Base-by-base conservation (phyloP, 2,888 invertebrate genomes). In the Lathronympha strigana region DNA sequence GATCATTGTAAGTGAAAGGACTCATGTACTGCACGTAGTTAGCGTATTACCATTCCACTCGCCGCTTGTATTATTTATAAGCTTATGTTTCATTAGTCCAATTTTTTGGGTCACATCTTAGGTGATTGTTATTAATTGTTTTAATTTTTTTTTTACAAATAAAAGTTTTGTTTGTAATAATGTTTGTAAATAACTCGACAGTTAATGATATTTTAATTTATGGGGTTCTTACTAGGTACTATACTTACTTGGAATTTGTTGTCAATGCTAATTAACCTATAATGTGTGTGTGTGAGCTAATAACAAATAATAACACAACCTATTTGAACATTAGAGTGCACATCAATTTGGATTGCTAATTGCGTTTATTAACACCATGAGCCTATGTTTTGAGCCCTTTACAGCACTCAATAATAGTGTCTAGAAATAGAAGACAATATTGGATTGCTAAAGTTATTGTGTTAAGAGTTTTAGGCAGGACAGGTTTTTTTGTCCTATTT, bases 1-100 rank as follows among this genome's bases (percentile, higher is more conserved):
- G 21, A 66, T 61, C 47, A 49, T 64, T 53, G 45, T 21, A 49
- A 53, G 60, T 66, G 61, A 66, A 66, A 66, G 61, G 38, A 61
- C 45, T 28, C 45, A 2, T 38, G 38, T n/a, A n/a, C n/a, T n/a
- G n/a, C n/a, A n/a, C n/a, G n/a, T 50, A 63, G 57, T 50, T 57
- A 49, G 38, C 36, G 45, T 43, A 17, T 33, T 43, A 23, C 33
- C 17, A 25, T 45, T 50, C 19, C 50, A 25, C 17, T 40, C 43
- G 13, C 33, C n/a, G 23, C 23, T 36, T 11, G 23, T 31, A 6
- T 23, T 4, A 4, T 45, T 40, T n/a, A 31, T n/a, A 21, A 9
- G 8, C 33, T 38, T 19, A 47, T 3, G 15, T 9, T 40, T 21
- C 19, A 57, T 4, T 31, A 4, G 45, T 43, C 5, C 13, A n/a